phyloP scores from a whole-genome alignment of 1,140 invertebrate genomes.

The Ostrea denselamellosa region DNA sequence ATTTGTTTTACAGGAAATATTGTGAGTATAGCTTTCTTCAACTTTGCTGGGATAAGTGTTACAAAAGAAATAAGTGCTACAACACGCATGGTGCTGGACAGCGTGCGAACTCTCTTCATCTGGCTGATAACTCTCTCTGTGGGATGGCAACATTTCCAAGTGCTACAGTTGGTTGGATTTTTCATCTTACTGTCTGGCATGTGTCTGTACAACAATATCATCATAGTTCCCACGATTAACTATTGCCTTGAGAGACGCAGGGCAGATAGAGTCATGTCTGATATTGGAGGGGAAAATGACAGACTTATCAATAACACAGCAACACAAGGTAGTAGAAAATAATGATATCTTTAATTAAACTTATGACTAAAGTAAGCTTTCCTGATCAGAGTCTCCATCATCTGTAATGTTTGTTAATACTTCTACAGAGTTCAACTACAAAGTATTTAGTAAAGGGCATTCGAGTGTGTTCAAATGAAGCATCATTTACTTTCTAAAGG shows the following conservation, averaged over 20 bases:
- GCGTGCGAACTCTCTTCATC: constrained; percentile 92
- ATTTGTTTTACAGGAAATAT: constrained; percentile 84
- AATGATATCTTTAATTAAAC: too few relatives aligned
- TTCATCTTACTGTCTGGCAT: constrained; percentile 86
- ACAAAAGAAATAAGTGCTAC: constrained; percentile 93
- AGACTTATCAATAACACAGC: background rate
- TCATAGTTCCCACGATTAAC: background rate
- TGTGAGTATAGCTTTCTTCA: constrained; percentile 96
- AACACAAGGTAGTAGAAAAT: background rate
- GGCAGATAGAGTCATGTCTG: background rate
- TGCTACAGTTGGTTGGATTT: constrained; percentile 89
- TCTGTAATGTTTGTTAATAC: too few relatives aligned
- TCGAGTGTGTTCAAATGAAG: too few relatives aligned
- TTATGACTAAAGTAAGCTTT: too few relatives aligned
- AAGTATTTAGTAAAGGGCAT: too few relatives aligned
- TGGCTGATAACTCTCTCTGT: constrained; percentile 88
- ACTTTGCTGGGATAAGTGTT: constrained; percentile 96
- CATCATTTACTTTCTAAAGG: too few relatives aligned
- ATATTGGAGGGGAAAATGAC: background rate
- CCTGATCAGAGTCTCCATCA: too few relatives aligned
- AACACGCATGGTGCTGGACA: constrained; percentile 95
- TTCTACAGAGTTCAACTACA: too few relatives aligned
- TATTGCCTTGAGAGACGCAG: background rate
- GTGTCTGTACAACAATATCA: constrained; percentile 84
- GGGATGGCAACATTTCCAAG: constrained; percentile 89